Base-by-base conservation (phyloP, 2,888 invertebrate species). In the Galeruca laticollis region DNA sequence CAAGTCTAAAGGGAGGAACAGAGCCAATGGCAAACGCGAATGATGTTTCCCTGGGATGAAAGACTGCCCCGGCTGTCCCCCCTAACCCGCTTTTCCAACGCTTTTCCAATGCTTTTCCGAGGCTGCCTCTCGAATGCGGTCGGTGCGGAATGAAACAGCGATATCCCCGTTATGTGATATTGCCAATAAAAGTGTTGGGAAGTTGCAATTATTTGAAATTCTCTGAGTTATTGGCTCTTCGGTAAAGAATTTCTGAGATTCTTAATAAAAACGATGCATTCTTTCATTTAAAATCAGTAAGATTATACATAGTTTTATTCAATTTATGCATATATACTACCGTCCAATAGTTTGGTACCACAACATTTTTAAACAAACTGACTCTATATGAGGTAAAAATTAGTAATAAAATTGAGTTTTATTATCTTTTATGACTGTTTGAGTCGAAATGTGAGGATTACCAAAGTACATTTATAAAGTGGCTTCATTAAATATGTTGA, bases 1-100 rank as follows among this genome's bases (percentile, higher is more conserved):
- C 84, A 82, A 78, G 81, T 80, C 81, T 80, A 79, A 81, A 79
- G 81, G 83, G 83, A 82, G 80, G 78, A 78, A 73, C 71, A 73
- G 78, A 71, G 76, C 84, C 84, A 84, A 84, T 84, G 79, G 81
- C 79, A 78, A 76, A 74, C 76, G 75, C 75, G 80, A 79, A 80
- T 77, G 80, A 78, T 76, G 79, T 80, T 79, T 79, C 80, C 77
- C 78, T 75, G 78, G 75, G 73, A 74, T 72, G 76, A 74, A 75
- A 76, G 75, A 73, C 75, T 66, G 77, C 72, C 74, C 69, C 72
- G 73, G 74, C 72, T 40, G 74, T 69, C 72, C 57, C 72, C 75
- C 75, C 31, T 51, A 15, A n/a, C 21, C 37, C 49, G 37, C 63
- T 37, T 49, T 63, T 33, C 76, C 75, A 73, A 70, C 71, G 74